phyloP scores from a whole-genome alignment of 2,113 vertebrate genomes.

The Alligator sinensis region DNA sequence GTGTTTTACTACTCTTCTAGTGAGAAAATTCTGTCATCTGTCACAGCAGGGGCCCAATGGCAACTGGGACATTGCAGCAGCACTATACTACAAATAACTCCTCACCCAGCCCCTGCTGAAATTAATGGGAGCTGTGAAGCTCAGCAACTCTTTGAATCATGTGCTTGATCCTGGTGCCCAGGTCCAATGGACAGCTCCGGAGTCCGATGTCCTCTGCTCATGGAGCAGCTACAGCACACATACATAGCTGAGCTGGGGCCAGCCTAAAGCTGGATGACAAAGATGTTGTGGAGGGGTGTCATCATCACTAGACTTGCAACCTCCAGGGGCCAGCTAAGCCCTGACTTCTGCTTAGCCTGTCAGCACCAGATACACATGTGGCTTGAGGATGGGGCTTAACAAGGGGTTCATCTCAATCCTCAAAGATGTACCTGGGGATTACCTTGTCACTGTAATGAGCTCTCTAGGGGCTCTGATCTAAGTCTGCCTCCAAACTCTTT shows the following conservation, averaged over 20 bases:
- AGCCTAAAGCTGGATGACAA: not conserved
- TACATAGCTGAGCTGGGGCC: not conserved
- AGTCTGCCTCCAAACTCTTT: not conserved
- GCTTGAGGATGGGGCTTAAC: not conserved
- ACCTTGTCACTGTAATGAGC: not conserved
- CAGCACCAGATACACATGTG: not conserved
- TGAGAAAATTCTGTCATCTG: no score
- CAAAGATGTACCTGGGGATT: not conserved
- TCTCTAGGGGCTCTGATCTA: not conserved
- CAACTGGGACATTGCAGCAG: not conserved
- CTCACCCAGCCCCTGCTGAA: not conserved
- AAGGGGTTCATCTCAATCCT: not conserved
- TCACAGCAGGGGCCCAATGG: not conserved
- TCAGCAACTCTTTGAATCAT: not conserved
- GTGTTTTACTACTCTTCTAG: no score
- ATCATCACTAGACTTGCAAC: not conserved
- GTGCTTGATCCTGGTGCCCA: not conserved
- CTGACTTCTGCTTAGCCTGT: no score
- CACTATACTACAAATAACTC: not conserved
- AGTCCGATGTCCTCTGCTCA: not conserved
- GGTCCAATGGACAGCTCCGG: not conserved
- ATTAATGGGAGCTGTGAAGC: not conserved
- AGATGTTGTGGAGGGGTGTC: no score
- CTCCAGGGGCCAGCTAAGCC: no score
- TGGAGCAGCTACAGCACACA: not conserved